Base-by-base conservation (phyloP, 2,797 vertebrate species). In the Perodicticus potto region DNA sequence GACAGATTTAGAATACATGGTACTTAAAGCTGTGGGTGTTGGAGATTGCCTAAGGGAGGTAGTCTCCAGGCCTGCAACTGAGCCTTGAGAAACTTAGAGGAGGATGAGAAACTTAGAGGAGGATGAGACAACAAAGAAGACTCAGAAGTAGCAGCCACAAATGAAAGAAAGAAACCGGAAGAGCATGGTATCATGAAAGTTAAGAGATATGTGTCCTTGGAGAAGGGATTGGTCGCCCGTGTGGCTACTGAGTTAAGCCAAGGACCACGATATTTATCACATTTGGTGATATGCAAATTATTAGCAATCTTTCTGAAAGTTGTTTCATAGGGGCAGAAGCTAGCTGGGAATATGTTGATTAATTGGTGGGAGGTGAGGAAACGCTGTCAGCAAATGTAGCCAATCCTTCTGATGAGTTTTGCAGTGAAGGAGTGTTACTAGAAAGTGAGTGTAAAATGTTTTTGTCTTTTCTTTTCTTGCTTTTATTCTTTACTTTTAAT, bases 401-500 rank as follows among this genome's bases (percentile, higher is more conserved):
- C 23, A 74, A 61, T 84, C 20, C 70, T 61, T 78, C 80, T 37
- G 37, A 43, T 37, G 49, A 86, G 43, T 57, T 70, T 87, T 34
- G 80, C 19, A 25, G 70, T 49, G 10, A 74, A 90, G 34, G 17
- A 13, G 49, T 53, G n/a, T 84, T 40, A 61, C 55, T 67, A 87
- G 73, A 90, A 91, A 86, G 14, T 69, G 14, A 83, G 34, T 83
- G 72, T 81, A 89, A 94, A 61, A 49, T 45, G 7, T 20, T 55
- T 92, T 43, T 83, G 65, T 67, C 20, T n/a, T 63, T 25, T 19
- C 5, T 27, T 57, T 85, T 29, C 29, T 34, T 76, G 20, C 16
- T 77, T 34, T 63, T 34, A 11, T 70, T 82, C 32, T 82, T 84
- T 90, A 67, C 86, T 96, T 91, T 89, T 84, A 86, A 86, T 49